Evolutionary conservation across 2,113 vertebrate species (phyloP), one percentile per base, ranked within the genome.

Genomic region (Pyrgilauda ruficollis): DNA sequence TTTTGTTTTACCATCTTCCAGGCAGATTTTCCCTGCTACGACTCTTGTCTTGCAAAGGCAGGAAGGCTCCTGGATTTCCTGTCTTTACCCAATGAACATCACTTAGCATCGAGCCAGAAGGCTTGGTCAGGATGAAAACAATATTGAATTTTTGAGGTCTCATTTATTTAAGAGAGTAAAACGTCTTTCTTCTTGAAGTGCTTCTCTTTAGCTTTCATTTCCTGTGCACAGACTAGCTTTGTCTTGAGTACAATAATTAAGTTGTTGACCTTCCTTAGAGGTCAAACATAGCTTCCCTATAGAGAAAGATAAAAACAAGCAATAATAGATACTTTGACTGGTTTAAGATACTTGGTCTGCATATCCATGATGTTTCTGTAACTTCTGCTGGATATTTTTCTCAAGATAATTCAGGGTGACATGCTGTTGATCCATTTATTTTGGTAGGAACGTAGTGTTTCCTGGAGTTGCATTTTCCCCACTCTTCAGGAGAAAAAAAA

Each of bases 181-280:
- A 72, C 1, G 49, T 92, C 96, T 96, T 93, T 97, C 89, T 97
- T 97, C 96, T 93, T 86, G 89, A 97, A 95, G 94, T 94, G 93
- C 88, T 96, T 96, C 92, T 95, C 88, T 96, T 94, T 95, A 90
- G 93, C 95, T 97, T 97, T 97, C 96, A 97, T 97, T 98, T 98
- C 97, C 97, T 97, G 93, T 97, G 96, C 94, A 96, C 90, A 91
- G 69, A 93, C 86, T 92, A 96, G 96, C 96, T 97, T 98, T 97
- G 97, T 98, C 96, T 96, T 78, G 91, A 97, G 96, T 96, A 97
- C 95, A 97, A 97, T 97, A 97, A 98, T 97, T 97, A 97, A 98
- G 97, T 95, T 95, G 92, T 97, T 96, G 90, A 97, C 95, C 97
- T 98, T 97, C 94, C 74, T 37, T 93, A 96, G 87, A 80, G 98